Evolutionary conservation across 2,797 vertebrate species (phyloP).

Genomic region (Cirrhinus mrigala): DNA sequence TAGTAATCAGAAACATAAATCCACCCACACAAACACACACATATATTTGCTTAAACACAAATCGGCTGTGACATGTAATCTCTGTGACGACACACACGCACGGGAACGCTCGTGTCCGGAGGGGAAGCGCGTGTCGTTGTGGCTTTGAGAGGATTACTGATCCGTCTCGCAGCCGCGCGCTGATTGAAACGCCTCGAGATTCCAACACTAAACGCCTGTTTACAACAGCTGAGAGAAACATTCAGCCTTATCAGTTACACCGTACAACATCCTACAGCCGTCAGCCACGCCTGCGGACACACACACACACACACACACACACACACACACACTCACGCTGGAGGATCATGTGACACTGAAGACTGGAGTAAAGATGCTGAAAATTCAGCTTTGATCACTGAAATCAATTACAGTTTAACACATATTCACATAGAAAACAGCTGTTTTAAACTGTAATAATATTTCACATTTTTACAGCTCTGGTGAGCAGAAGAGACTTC

Average conservation of each 20-base stretch:
- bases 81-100: conserved; percentile 62
- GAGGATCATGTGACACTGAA: too few species aligned
- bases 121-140: conserved; percentile 69
- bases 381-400: too few species aligned
- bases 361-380: too few species aligned
- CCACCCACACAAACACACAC: conserved; percentile 26
- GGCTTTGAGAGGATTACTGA: conserved; percentile 82
- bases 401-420: too few species aligned
- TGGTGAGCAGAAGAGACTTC: too few species aligned
- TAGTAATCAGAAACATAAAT: conserved; percentile 72
- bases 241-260: conserved; percentile 71
- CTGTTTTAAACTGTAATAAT: too few species aligned
- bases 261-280: conserved; percentile 62
- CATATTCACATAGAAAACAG: too few species aligned
- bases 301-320: not conserved
- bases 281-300: not conserved
- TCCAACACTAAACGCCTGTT: conserved; percentile 69
- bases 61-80: conserved; percentile 77
- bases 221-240: conserved; percentile 68
- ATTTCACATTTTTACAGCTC: too few species aligned
- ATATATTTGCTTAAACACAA: conserved; percentile 61
- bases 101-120: conserved; percentile 73
- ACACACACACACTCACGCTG: too few species aligned
- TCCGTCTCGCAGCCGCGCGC: conserved; percentile 79
- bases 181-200: conserved; percentile 75